phyloP scores from a whole-genome alignment of 2,797 vertebrate species.

The Sebastes matsubarae region DNA sequence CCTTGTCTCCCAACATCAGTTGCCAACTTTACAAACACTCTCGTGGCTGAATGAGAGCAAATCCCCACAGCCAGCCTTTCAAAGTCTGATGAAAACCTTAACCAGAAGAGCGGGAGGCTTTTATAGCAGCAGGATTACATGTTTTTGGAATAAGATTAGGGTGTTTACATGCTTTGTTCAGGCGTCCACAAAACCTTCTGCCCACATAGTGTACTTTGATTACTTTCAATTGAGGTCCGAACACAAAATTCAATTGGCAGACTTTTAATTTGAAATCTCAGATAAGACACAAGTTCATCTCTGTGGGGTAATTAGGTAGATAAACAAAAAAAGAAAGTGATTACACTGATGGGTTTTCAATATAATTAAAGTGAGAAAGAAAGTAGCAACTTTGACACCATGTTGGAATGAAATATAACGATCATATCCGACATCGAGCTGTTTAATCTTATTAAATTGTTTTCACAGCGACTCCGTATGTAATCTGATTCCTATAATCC shows the following conservation, averaged over 20 bases:
- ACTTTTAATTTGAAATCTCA: conserved; percentile 18
- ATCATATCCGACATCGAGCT: background rate
- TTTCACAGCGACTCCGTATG: background rate
- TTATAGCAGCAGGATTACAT: background rate
- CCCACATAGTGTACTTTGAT: background rate
- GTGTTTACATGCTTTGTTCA: background rate
- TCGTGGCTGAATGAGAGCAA: background rate
- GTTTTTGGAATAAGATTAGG: background rate
- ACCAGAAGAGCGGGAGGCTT: background rate
- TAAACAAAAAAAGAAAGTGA: conserved; percentile 8
- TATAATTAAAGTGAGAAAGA: conserved; percentile 1
- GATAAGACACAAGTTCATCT: conserved; percentile 1
- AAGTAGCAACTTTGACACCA: background rate
- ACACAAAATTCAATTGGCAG: background rate
- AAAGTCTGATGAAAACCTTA: background rate
- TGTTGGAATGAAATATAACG: background rate
- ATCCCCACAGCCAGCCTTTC: background rate
- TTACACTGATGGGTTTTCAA: conserved; percentile 6
- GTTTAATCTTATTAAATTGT: background rate
- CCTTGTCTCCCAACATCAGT: background rate
- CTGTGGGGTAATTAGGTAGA: background rate
- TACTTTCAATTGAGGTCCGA: background rate
- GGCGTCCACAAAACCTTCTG: background rate
- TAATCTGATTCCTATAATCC: conserved; percentile 4
- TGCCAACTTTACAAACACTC: background rate